Evolutionary conservation across 30 jellyfish, hydroid and myxozoan genomes (phyloP).

Genomic region (Hydractinia symbiolongicarpus): DNA sequence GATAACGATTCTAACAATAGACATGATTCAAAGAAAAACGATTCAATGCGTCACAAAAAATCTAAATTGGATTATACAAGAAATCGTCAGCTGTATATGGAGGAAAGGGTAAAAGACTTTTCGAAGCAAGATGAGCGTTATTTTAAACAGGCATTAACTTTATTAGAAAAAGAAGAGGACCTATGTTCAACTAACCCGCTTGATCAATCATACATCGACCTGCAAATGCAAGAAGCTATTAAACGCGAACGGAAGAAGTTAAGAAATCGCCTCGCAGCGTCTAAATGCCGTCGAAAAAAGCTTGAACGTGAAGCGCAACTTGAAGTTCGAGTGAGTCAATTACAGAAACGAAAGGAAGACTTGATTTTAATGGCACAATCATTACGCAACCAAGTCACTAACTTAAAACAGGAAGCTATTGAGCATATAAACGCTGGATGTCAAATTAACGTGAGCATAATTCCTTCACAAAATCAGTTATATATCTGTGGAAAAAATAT

Average conservation of each 20-base stretch:
- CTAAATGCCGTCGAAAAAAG: conserved; percentile 69
- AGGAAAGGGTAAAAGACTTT: too few relatives aligned
- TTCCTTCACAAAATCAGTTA: too few relatives aligned
- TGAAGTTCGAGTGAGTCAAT: conserved; percentile 66
- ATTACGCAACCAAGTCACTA: conserved; percentile 51
- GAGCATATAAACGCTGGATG: conserved; percentile 68
- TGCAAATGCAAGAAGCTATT: conserved; percentile 69
- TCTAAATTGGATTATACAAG: too few relatives aligned
- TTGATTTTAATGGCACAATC: conserved; percentile 57
- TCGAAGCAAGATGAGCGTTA: too few relatives aligned
- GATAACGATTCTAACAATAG: too few relatives aligned
- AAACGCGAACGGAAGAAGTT: conserved; percentile 66
- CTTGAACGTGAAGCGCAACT: conserved; percentile 83
- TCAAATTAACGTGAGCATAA: conserved; percentile 8
- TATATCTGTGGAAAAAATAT: too few relatives aligned
- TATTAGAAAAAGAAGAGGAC: too few relatives aligned
- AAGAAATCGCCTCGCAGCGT: conserved; percentile 74
- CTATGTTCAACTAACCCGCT: too few relatives aligned
- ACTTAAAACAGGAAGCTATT: conserved; percentile 48
- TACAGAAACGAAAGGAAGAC: conserved; percentile 55
- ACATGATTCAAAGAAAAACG: too few relatives aligned
- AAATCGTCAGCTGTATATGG: too few relatives aligned
- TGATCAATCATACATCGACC: conserved; percentile 24
- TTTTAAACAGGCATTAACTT: too few relatives aligned
- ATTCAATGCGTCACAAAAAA: too few relatives aligned